phyloP scores from a whole-genome alignment of 2,888 invertebrate genomes.

The Ametastegia equiseti region DNA sequence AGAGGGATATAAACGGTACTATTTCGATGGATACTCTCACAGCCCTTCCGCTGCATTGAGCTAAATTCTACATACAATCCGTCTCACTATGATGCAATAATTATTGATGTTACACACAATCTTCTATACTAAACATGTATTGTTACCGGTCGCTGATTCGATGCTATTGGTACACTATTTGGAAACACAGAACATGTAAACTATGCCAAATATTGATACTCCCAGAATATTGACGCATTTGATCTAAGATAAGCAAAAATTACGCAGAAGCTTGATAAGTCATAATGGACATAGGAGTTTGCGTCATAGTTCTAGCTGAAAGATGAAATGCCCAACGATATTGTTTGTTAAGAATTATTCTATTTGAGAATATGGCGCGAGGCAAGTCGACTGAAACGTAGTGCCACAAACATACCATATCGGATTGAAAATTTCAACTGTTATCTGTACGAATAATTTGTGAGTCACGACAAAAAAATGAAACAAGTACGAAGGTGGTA shows the following conservation, averaged over 20 bases:
- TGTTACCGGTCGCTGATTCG: neutral
- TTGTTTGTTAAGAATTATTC: neutral
- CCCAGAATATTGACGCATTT: neutral
- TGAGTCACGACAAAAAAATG: neutral
- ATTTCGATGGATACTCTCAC: slow-evolving; percentile 6
- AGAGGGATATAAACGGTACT: slow-evolving; percentile 9
- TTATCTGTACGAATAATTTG: neutral
- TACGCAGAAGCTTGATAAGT: neutral
- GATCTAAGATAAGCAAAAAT: neutral
- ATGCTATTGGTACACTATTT: no score
- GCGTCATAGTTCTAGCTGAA: neutral
- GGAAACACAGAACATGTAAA: no score
- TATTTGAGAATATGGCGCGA: slow-evolving; percentile 8
- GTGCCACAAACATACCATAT: neutral
- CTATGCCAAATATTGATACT: no score
- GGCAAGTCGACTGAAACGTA: neutral
- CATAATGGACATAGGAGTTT: neutral
- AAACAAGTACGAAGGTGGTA: neutral
- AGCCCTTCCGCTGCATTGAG: neutral
- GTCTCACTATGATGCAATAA: neutral
- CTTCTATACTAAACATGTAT: neutral
- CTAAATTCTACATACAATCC: neutral
- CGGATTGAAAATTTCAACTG: neutral
- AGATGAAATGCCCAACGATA: neutral
- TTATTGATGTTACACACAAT: neutral